These are phyloP conservation scores for Apogon talboti DNA, from an alignment of 2,797 vertebrate species.

Conservation along the genomic window DNA sequence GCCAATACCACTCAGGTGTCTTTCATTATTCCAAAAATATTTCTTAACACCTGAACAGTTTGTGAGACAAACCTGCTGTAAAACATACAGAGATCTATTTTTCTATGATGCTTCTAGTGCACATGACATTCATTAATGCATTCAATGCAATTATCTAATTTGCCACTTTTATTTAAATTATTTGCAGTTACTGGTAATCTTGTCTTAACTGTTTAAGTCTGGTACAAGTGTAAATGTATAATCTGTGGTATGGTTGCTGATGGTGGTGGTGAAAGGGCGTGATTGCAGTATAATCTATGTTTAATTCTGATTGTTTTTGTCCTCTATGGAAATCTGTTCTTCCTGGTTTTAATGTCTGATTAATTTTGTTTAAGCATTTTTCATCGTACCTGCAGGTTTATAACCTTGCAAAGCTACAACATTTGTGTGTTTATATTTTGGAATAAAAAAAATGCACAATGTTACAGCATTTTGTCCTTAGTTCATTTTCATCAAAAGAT, in stretches of 20 bases:
- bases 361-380: slow-evolving; percentile 41
- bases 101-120: slow-evolving; percentile 68
- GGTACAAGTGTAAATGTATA: slow-evolving; percentile 29
- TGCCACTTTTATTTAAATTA: slow-evolving; percentile 65
- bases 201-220: slow-evolving; percentile 33
- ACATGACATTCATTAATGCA: slow-evolving; percentile 53
- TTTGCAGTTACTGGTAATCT: slow-evolving; percentile 41
- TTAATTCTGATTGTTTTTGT: slow-evolving; percentile 34
- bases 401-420: slow-evolving; percentile 19
- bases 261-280: slow-evolving; percentile 42
- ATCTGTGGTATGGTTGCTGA: slow-evolving; percentile 50
- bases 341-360: slow-evolving; percentile 29
- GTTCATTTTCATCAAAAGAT: background rate
- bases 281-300: slow-evolving; percentile 47
- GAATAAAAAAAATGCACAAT: slow-evolving; percentile 51
- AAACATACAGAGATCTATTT: slow-evolving; percentile 70
- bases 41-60: slow-evolving; percentile 47
- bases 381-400: slow-evolving; percentile 20
- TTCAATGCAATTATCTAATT: slow-evolving; percentile 51
- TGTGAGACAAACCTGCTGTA: slow-evolving; percentile 57
- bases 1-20: slow-evolving; percentile 75
- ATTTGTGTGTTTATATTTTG: slow-evolving; percentile 57
- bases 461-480: background rate
- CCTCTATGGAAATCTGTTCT: slow-evolving; percentile 49
- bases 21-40: slow-evolving; percentile 51